Base-by-base conservation (phyloP, 2,888 invertebrate species). In the Choreutis nemorana region DNA sequence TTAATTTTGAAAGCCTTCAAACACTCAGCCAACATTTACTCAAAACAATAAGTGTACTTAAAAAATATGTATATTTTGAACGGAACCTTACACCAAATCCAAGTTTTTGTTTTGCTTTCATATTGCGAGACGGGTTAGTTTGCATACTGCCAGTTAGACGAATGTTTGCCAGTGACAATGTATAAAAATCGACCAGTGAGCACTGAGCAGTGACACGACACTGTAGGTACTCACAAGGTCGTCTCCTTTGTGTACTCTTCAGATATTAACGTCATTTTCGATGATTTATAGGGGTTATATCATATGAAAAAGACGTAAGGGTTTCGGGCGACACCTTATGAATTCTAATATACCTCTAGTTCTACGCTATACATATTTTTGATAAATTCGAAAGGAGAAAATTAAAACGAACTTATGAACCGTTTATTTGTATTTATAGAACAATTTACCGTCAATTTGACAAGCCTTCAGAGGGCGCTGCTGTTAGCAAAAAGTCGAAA, bases 211-310 rank as follows among this genome's bases (percentile, higher is more conserved):
- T 42, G 44, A 45, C 36, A 39, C 36, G 25, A 39, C 40, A 38
- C 36, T 30, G 37, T 35, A 38, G 39, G 36, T 26, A 44, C 45
- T 48, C 48, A 54, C 53, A 55, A 58, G 55, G 51, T 51, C 51
- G 47, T 49, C 48, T 56, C 62, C 26, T 62, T 60, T 66, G 58
- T 59, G 45, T 23, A 46, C 48, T 56, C 49, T 57, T 58, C 56
- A 58, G 55, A 58, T 59, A 62, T 63, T 62, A 63, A 61, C 61
- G 62, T 58, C 60, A 62, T 60, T 55, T 49, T 43, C 49, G 48
- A 62, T 67, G 68, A 71, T 70, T 66, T 67, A 68, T 70, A 60
- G 58, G 59, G 64, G 62, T 59, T 53, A 50, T 52, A 45, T 54
- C 55, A 57, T 54, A 58, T 64, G 60, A 62, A 65, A 66, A 58